phyloP scores from a whole-genome alignment of 2,113 vertebrate genomes.

The Kryptolebias marmoratus region DNA sequence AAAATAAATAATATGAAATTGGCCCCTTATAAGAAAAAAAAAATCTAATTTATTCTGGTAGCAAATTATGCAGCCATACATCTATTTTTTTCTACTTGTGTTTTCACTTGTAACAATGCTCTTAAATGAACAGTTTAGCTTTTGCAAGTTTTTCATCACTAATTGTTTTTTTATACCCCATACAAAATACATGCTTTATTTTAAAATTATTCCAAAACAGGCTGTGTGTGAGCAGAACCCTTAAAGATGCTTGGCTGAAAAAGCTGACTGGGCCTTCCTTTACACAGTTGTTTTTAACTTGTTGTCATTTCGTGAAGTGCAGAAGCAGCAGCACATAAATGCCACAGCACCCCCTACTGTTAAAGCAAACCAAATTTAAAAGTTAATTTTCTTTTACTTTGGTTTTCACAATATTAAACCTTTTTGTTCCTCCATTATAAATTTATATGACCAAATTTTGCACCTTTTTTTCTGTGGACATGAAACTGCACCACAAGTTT shows the following conservation, averaged over 20 bases:
- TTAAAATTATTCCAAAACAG: neutral
- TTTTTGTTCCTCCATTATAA: neutral
- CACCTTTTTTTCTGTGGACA: no score
- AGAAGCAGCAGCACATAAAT: slow-evolving; percentile 41
- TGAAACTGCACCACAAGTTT: no score
- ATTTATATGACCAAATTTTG: neutral
- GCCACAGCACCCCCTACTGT: slow-evolving; percentile 79
- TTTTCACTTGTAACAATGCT: no score
- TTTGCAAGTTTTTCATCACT: no score
- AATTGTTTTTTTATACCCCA: neutral
- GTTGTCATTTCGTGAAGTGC: slow-evolving; percentile 2
- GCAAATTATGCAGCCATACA: neutral
- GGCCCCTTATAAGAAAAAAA: no score
- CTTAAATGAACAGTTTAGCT: no score
- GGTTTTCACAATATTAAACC: neutral
- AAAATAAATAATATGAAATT: neutral
- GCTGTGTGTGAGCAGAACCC: neutral
- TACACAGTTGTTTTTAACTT: slow-evolving; percentile 7
- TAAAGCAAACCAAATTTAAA: slow-evolving; percentile 3
- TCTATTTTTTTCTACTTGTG: no score
- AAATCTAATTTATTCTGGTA: neutral
- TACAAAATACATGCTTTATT: neutral
- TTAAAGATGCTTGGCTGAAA: slow-evolving; percentile 29
- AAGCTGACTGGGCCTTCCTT: slow-evolving; percentile 17
- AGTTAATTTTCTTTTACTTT: neutral